phyloP scores from a whole-genome alignment of 2,888 invertebrate genomes.

The Oscheius sp. region DNA sequence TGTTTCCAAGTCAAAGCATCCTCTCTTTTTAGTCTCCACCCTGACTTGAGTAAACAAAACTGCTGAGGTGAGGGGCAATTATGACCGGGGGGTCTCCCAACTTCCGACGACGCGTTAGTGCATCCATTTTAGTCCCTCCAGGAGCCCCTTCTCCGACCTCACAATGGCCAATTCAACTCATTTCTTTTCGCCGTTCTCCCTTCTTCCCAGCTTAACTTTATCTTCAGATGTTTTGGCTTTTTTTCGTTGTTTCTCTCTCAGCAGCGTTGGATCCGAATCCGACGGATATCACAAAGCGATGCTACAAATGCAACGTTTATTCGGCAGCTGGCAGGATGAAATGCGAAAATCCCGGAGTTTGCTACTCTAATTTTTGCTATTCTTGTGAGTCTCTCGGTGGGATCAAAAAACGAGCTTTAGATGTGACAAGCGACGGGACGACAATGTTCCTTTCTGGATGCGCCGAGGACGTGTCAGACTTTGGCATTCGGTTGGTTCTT shows the following conservation, averaged over 20 bases:
- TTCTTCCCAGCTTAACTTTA: not conserved
- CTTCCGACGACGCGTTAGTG: slow-evolving; percentile 2
- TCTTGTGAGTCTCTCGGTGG: slow-evolving; percentile 7
- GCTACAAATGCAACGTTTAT: slow-evolving; percentile 22
- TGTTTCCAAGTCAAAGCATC: no score
- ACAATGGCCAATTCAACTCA: not conserved
- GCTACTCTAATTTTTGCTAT: slow-evolving; percentile 18
- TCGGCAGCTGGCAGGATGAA: slow-evolving; percentile 18
- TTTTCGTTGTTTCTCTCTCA: not conserved
- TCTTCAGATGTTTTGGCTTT: not conserved
- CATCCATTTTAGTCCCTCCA: not conserved
- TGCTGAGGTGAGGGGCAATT: no score
- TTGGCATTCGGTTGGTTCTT: slow-evolving; percentile 28
- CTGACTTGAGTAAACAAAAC: not conserved
- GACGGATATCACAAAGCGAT: slow-evolving; percentile 10
- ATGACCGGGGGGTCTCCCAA: not conserved
- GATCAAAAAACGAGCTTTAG: slow-evolving; percentile 17
- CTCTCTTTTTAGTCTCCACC: not conserved
- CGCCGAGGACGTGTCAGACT: slow-evolving; percentile 45
- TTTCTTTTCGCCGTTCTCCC: not conserved
- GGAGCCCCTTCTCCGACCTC: not conserved
- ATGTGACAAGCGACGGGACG: slow-evolving; percentile 40
- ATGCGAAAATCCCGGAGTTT: slow-evolving; percentile 24
- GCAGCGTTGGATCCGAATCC: slow-evolving; percentile 3
- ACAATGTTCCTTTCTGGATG: slow-evolving; percentile 45